Conservation (phyloP, 1,140 invertebrate species). For the Drosophila seguyi region DNA sequence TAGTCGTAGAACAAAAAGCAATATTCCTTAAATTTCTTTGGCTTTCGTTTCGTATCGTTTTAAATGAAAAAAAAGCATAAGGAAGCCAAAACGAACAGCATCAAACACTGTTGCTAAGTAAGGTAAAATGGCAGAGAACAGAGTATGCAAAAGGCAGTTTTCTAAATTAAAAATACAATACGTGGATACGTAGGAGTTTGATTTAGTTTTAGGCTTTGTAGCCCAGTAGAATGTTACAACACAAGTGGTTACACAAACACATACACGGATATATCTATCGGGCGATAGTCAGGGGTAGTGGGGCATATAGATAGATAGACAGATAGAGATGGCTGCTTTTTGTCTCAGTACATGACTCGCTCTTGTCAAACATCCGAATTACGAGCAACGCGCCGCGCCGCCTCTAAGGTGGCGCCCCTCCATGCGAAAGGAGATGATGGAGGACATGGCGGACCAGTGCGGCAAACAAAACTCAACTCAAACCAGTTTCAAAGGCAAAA, state of each 20-base stretch:
- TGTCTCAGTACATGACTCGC: constrained; percentile 58
- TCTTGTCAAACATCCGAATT: constrained; percentile 74
- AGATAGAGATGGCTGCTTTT: constrained; percentile 41
- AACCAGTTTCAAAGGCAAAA: constrained; percentile 77
- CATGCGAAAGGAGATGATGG: constrained; percentile 22
- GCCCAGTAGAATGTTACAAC: constrained; percentile 46
- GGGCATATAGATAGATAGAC: constrained; percentile 11
- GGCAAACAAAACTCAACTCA: constrained; percentile 49
- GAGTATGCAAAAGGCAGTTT: constrained; percentile 51
- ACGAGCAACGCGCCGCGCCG: constrained; percentile 53
- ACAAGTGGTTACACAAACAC: constrained; percentile 53
- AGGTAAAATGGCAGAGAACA: constrained; percentile 21
- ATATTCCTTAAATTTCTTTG: constrained; percentile 52
- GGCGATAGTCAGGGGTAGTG: constrained; percentile 18
- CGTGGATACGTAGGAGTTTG: constrained; percentile 52
- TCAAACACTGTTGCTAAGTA: constrained; percentile 30
- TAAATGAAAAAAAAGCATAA: constrained; percentile 49
- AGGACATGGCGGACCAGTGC: constrained; percentile 31
- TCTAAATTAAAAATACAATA: constrained; percentile 66
- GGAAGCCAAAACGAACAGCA: constrained; percentile 36
- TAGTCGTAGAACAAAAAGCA: constrained; percentile 69
- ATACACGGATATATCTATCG: constrained; percentile 43
- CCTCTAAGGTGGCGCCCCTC: constrained; percentile 37
- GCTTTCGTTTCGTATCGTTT: constrained; percentile 40
- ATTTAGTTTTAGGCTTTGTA: constrained; percentile 55